Base-by-base conservation (phyloP, 2,888 invertebrate species). In the Microctonus aethiopoides region DNA sequence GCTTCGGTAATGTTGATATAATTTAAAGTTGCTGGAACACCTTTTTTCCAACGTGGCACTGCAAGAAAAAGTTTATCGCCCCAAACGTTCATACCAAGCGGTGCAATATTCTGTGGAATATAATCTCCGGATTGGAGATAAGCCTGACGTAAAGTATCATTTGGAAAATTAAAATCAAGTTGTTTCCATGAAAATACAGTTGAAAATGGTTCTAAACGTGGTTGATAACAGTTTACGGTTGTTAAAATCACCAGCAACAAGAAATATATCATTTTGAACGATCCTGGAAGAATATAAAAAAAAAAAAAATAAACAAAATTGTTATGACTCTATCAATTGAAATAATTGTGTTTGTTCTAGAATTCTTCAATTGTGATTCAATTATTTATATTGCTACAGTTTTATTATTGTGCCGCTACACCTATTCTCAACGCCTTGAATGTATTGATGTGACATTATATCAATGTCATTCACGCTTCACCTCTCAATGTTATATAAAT, bases 91-190 rank as follows among this genome's bases (percentile, higher is more conserved):
- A 91, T 87, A 0, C 93, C 93, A 87, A 93, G 90, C 0, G 93
- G 93, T 6, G 92, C 88, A 79, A 92, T 92, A 83, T 92, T 91
- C 80, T 91, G 90, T 11, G 91, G 92, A 41, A 93, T 89, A 79
- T 91, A 94, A 72, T 87, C 87, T 74, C 89, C 89, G 61, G 86
- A 88, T 34, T 88, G 87, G 51, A 92, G 86, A 41, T 79, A 79
- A 7, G 76, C 72, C 29, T 78, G 70, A 61, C 78, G 78, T 62
- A 82, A 64, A 9, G 75, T 74, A 10, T 80, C 80, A 72, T 83
- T 82, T 24, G 84, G 83, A 69, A 85, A 81, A 76, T 83, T 75
- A 74, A 78, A 86, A 65, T 84, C 83, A 24, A 85, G 70, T 67
- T 78, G 75, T 51, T 79, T 80, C 86, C 86, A 86, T 4, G 81